A percentile compares a stretch with the other conserved stretches of the same genome.
These are phyloP conservation scores for Cepphus grylle DNA, from an alignment of 2,113 vertebrate species.

Conservation along the genomic window DNA sequence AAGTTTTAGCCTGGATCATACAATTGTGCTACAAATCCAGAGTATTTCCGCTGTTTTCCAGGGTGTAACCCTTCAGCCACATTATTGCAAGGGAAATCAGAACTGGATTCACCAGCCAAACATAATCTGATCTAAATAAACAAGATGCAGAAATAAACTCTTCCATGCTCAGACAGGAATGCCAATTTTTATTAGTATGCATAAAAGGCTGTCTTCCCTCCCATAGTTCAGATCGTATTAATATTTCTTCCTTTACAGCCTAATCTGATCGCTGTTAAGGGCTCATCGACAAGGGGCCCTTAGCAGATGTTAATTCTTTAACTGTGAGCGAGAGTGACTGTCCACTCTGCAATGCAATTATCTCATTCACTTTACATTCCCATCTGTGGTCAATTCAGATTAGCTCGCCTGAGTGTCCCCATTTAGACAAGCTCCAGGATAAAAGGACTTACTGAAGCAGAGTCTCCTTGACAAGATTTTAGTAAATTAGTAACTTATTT, in stretches of 20 bases:
- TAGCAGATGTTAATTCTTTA: slow-evolving; percentile 53
- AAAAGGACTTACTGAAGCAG: slow-evolving; percentile 62
- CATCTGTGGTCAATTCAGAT: slow-evolving; percentile 62
- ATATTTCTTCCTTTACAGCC: background rate
- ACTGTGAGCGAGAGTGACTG: slow-evolving; percentile 42
- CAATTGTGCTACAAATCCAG: background rate
- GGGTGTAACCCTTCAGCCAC: slow-evolving; percentile 15
- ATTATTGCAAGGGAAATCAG: background rate
- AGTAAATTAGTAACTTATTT: slow-evolving; percentile 55
- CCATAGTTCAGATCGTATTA: background rate
- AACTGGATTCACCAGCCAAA: background rate
- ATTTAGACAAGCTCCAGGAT: slow-evolving; percentile 53
- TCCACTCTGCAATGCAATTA: slow-evolving; percentile 64
- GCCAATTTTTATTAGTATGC: background rate
- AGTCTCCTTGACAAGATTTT: slow-evolving; percentile 56
- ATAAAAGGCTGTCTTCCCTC: background rate
- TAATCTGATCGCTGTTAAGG: background rate
- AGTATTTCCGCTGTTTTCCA: background rate
- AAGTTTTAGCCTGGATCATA: background rate
- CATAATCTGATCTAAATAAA: background rate
- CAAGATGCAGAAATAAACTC: slow-evolving; percentile 8
- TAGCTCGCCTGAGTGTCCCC: slow-evolving; percentile 61
- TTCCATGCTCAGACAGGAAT: background rate
- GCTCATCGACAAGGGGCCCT: background rate
- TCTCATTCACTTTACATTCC: slow-evolving; percentile 53